Conservation (phyloP, 2,888 invertebrate genomes). For the Nomada fucata region DNA sequence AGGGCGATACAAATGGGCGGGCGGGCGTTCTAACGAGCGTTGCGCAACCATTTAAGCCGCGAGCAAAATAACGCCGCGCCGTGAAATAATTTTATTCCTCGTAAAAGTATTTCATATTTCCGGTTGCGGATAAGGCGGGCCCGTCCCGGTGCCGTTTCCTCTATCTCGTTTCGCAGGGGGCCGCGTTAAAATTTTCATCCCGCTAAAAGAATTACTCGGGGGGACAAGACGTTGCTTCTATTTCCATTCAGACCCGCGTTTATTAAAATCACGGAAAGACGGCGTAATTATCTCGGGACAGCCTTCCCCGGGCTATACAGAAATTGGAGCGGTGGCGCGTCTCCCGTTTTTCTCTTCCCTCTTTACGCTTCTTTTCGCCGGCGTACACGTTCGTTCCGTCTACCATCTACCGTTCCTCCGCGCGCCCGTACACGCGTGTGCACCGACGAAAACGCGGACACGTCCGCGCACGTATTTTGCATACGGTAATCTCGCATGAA, state of each 20-base stretch:
- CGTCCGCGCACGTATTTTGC: not conserved
- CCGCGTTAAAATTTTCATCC: constrained; percentile 56
- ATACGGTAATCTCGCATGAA: constrained; percentile 48
- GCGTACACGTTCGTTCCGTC: not conserved
- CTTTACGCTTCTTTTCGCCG: not conserved
- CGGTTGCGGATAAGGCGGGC: constrained; percentile 1
- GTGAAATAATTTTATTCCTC: constrained; percentile 46
- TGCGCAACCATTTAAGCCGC: constrained; percentile 32
- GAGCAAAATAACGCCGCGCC: constrained; percentile 28
- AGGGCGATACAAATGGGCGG: constrained; percentile 19
- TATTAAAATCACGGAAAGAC: constrained; percentile 60
- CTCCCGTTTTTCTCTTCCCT: not conserved
- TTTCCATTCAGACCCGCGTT: constrained; percentile 53
- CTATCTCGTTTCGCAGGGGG: constrained; percentile 26
- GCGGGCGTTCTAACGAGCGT: constrained; percentile 20
- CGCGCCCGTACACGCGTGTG: not conserved
- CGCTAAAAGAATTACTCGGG: constrained; percentile 55
- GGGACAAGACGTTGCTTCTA: constrained; percentile 35
- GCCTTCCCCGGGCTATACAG: constrained; percentile 29
- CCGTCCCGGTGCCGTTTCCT: not conserved
- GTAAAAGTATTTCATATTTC: constrained; percentile 50
- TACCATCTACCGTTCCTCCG: not conserved
- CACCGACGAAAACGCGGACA: not conserved
- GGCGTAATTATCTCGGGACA: constrained; percentile 61
- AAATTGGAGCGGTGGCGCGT: not conserved